Evolutionary conservation across 2,888 invertebrate genomes (phyloP).

Genomic region (Carabus problematicus): DNA sequence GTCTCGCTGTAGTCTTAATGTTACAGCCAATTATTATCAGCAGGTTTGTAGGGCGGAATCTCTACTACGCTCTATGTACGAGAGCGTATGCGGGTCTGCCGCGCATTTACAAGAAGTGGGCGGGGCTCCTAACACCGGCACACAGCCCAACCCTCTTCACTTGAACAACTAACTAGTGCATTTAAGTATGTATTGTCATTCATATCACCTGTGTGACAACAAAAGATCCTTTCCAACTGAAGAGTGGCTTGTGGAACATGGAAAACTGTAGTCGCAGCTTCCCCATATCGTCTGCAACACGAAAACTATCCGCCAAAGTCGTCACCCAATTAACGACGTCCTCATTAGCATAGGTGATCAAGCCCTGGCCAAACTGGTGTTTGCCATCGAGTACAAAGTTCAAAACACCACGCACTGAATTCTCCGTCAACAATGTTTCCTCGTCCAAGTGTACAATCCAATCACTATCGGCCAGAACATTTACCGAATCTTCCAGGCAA

Average conservation of each 20-base stretch:
- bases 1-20: too few relatives aligned
- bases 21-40: too few relatives aligned
- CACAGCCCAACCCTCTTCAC: too few relatives aligned
- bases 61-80: too few relatives aligned
- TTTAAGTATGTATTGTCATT: conserved; percentile 10
- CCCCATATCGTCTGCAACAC: conserved; percentile 98
- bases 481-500: conserved; percentile 90
- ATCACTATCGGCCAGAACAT: conserved; percentile 83
- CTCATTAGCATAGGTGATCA: conserved; percentile 96
- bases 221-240: conserved; percentile 98
- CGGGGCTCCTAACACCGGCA: too few relatives aligned
- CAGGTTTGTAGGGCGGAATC: not conserved
- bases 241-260: conserved; percentile 91
- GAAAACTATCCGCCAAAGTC: conserved; percentile 92
- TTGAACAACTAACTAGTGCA: too few relatives aligned
- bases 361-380: conserved; percentile 94
- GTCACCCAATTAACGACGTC: conserved; percentile 97
- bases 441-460: conserved; percentile 99
- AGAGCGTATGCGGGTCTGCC: too few relatives aligned
- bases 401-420: conserved; percentile 86
- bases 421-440: conserved; percentile 92
- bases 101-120: too few relatives aligned
- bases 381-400: conserved; percentile 95
- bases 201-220: conserved; percentile 91
- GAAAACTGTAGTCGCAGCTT: conserved; percentile 92